phyloP scores from a whole-genome alignment of 2,113 vertebrate species.

The Castor canadensis region DNA sequence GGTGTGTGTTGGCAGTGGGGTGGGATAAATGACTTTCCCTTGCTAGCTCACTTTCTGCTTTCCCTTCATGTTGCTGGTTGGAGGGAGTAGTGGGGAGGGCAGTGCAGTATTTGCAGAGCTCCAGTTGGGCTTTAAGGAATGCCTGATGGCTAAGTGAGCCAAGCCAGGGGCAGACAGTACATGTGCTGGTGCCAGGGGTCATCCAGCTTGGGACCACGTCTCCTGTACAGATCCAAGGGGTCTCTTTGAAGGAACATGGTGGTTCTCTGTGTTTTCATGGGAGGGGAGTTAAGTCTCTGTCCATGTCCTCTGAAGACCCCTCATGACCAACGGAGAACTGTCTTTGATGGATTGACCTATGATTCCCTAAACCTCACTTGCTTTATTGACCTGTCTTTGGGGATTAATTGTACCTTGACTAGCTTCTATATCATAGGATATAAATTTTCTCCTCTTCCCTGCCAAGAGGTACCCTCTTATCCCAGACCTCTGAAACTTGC shows the following conservation, averaged over 20 bases:
- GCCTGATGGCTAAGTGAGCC: not conserved
- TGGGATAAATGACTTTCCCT: not conserved
- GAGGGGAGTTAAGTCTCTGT: not conserved
- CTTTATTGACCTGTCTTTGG: not conserved
- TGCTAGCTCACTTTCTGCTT: not conserved
- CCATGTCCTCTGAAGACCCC: not conserved
- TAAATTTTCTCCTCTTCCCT: not conserved
- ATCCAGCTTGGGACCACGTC: rapidly evolving
- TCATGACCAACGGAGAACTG: too few relatives aligned
- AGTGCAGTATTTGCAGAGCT: not conserved
- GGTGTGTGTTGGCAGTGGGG: too few relatives aligned
- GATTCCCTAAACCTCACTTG: not conserved
- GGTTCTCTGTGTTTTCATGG: not conserved
- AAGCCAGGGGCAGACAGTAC: rapidly evolving
- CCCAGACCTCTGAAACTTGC: not conserved
- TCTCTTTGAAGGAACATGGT: not conserved
- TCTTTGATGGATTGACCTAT: not conserved
- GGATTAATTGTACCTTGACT: not conserved
- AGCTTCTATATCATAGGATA: not conserved
- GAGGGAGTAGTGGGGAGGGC: too few relatives aligned
- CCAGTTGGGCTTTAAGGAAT: not conserved
- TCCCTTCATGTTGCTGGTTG: not conserved
- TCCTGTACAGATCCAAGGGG: too few relatives aligned
- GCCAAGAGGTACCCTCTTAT: not conserved
- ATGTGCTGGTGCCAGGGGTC: rapidly evolving